These are phyloP conservation scores for Sphecodes monilicornis DNA, from an alignment of 2,888 invertebrate species.

Conservation along the genomic window DNA sequence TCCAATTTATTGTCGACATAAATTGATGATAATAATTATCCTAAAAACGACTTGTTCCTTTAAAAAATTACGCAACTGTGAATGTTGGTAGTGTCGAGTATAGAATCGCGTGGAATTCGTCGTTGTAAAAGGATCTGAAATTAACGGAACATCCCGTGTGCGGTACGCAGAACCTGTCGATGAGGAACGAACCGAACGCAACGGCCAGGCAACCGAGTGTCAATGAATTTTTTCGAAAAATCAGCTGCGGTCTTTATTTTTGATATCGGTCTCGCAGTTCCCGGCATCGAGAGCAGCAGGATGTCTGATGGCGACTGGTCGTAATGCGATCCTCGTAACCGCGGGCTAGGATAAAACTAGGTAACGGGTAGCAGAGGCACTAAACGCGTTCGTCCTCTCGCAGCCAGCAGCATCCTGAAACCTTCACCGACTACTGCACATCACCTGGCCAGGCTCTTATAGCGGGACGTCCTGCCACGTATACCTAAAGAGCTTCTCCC, in stretches of 20 bases:
- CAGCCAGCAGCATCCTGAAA: slow-evolving; percentile 59
- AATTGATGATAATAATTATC: too few relatives aligned
- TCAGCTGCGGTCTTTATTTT: slow-evolving; percentile 52
- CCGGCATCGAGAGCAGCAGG: slow-evolving; percentile 66
- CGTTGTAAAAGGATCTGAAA: not conserved
- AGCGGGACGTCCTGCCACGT: slow-evolving; percentile 50
- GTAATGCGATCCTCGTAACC: slow-evolving; percentile 79
- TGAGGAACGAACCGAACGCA: slow-evolving; percentile 10
- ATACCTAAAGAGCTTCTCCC: not conserved
- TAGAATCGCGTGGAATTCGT: slow-evolving; percentile 1
- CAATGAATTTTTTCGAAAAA: slow-evolving; percentile 47
- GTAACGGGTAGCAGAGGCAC: slow-evolving; percentile 78
- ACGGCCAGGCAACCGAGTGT: slow-evolving; percentile 10
- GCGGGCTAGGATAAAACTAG: slow-evolving; percentile 77
- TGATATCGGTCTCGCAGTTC: slow-evolving; percentile 22
- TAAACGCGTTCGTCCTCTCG: slow-evolving; percentile 68
- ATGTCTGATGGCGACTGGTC: slow-evolving; percentile 72
- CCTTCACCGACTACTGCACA: slow-evolving; percentile 67
- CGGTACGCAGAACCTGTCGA: slow-evolving; percentile 27
- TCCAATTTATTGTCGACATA: too few relatives aligned
- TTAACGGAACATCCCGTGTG: slow-evolving; percentile 1
- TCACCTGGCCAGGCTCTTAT: slow-evolving; percentile 41
- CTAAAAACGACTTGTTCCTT: too few relatives aligned
- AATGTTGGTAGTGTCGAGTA: not conserved
- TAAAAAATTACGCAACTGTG: too few relatives aligned